Evolutionary conservation across 2,888 invertebrate species (phyloP).

Genomic region (Agrochola macilenta): DNA sequence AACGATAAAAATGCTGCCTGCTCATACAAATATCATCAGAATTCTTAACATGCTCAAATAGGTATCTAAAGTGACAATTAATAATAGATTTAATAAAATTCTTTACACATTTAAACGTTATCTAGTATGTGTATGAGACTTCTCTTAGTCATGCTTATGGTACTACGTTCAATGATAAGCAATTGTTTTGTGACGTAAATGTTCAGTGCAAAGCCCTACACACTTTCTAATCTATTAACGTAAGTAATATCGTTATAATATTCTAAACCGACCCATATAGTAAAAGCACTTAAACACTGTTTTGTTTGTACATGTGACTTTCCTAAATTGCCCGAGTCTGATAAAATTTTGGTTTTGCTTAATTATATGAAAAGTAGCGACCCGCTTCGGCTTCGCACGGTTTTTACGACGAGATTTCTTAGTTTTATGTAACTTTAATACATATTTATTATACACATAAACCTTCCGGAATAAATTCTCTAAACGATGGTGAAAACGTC

Average conservation of each 20-base stretch:
- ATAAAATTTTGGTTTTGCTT: too few species aligned
- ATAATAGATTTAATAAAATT: conserved; percentile 23
- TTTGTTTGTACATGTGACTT: background rate
- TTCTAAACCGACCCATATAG: conserved; percentile 1
- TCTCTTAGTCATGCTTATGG: conserved; percentile 20
- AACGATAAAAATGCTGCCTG: background rate
- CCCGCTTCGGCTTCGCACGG: too few species aligned
- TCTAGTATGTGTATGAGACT: background rate
- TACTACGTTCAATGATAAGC: conserved; percentile 44
- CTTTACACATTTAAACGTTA: conserved; percentile 7
- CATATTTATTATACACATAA: too few species aligned
- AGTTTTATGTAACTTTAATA: too few species aligned
- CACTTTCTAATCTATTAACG: conserved; percentile 35
- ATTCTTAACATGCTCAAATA: background rate
- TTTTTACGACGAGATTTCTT: too few species aligned
- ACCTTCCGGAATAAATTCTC: too few species aligned
- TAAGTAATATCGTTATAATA: conserved; percentile 13
- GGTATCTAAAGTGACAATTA: background rate
- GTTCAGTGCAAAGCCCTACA: conserved; percentile 35
- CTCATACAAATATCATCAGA: background rate
- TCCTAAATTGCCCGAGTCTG: background rate
- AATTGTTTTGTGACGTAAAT: conserved; percentile 51
- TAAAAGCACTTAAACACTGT: background rate
- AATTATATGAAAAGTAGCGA: too few species aligned
- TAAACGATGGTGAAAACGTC: too few species aligned